phyloP scores from a whole-genome alignment of 2,113 vertebrate genomes.

The Patagioenas fasciata region DNA sequence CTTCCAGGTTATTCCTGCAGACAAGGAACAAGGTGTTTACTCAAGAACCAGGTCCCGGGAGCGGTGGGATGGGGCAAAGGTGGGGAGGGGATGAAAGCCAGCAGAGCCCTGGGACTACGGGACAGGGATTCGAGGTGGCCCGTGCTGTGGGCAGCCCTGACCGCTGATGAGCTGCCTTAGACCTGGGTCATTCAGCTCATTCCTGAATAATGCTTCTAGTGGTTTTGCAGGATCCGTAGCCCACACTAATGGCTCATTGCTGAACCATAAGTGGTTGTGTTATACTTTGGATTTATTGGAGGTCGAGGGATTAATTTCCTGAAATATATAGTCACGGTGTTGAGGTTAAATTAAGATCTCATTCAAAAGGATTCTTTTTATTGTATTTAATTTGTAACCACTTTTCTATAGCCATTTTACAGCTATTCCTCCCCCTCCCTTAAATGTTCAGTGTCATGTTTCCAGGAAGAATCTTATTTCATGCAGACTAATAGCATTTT shows the following conservation, averaged over 20 bases:
- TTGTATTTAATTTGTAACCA: conserved; percentile 64
- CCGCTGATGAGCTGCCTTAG: not conserved
- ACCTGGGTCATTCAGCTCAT: not conserved
- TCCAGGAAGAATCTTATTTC: conserved; percentile 68
- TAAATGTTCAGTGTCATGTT: conserved; percentile 41
- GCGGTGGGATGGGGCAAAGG: not conserved
- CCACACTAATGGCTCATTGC: conserved; percentile 13
- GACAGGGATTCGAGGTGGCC: fast-evolving
- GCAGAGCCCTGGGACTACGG: fast-evolving
- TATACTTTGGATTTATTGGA: conserved; percentile 56
- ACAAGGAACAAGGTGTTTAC: fast-evolving
- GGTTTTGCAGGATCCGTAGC: not conserved
- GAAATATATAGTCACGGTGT: conserved; percentile 41
- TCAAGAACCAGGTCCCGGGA: no score
- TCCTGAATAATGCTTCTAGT: not conserved
- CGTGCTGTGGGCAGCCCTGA: fast-evolving
- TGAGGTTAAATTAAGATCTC: conserved; percentile 73
- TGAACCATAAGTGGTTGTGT: conserved; percentile 40
- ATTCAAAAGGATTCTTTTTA: conserved; percentile 64
- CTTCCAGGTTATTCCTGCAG: not conserved
- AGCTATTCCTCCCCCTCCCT: conserved; percentile 43
- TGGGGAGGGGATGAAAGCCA: not conserved
- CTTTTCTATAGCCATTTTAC: conserved; percentile 47
- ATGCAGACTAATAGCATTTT: conserved; percentile 46
- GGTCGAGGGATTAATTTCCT: conserved; percentile 67